phyloP scores from a whole-genome alignment of 2,797 vertebrate genomes.

The Garrulus glandarius region DNA sequence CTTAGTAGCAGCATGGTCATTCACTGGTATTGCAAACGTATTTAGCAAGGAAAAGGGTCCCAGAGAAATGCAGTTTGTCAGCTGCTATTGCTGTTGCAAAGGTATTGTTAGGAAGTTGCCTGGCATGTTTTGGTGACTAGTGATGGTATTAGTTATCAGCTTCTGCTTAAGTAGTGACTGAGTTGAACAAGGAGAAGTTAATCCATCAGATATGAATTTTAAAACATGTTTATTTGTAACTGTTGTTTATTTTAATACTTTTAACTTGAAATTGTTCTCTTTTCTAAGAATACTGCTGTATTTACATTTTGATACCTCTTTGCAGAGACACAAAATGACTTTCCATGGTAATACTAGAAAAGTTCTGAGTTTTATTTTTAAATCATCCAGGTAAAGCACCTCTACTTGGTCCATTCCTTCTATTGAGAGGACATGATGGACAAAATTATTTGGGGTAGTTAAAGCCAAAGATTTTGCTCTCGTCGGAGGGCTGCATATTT shows the following conservation, averaged over 20 bases:
- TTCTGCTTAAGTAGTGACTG: neutral
- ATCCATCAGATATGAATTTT: conserved; percentile 11
- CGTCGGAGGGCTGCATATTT: neutral
- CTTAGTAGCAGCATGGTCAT: neutral
- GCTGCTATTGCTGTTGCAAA: neutral
- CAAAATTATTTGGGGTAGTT: neutral
- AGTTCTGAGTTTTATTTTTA: conserved; percentile 12
- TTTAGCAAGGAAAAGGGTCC: neutral
- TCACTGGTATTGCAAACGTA: neutral
- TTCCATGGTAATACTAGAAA: neutral
- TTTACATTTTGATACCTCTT: conserved; percentile 46
- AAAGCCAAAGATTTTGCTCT: conserved; percentile 59
- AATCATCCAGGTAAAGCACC: neutral
- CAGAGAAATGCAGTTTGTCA: neutral
- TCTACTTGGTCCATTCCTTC: neutral
- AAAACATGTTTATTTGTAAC: conserved; percentile 26
- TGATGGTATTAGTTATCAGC: neutral
- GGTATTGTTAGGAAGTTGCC: neutral
- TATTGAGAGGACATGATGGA: neutral
- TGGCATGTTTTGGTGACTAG: neutral
- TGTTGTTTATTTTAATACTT: conserved; percentile 50
- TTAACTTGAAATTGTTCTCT: conserved; percentile 1
- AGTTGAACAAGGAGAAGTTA: conserved; percentile 22
- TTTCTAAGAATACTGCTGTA: conserved; percentile 40
- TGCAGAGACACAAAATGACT: conserved; percentile 4